Base-by-base conservation (phyloP, 2,113 vertebrate species). In the Spea multiplicata region DNA sequence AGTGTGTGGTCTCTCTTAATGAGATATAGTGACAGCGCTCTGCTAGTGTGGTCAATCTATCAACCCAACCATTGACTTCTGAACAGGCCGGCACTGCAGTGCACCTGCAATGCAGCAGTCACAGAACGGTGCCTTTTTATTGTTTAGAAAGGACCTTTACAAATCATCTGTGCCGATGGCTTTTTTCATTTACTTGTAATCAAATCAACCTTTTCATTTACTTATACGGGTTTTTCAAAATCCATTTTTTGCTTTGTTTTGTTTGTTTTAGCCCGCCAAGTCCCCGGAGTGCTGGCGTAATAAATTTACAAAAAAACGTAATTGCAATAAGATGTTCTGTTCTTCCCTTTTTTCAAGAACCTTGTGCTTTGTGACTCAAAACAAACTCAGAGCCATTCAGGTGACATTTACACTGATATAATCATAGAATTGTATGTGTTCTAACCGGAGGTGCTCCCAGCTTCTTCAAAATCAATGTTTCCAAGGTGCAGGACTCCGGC, bases 401-500 rank as follows among this genome's bases (percentile, higher is more conserved):
- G 5, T 83, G 48, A 30, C 4, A 72, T 80, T 85, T 81, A 66
- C 66, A 68, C 10, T 17, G 61, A 78, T 81, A 80, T 82, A 78
- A 72, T 79, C 72, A 71, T 8, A 17, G 55, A 74, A 81, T 78
- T 76, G 76, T 82, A 62, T 2, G 49, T 83, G 50, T 13, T 81
- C 85, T 85, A 82, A 99, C 97, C 97, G 90, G 97, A 98, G 53
- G 95, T 97, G 89, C 93, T 97, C 6, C 97, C 97, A 0, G 95
- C 92, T 93, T 99, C 97, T 85, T 99, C 97, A n/a, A 99, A 99
- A 91, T 97, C 93, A 6, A 98, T 91, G 86, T 99, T 99, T 45
- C 97, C 97, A 73, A 99, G 95, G 84, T 99, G 96, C 79, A 99
- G 90, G 66, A 99, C 97, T 3, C 97, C 97, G 0, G 96, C 97